Conservation (phyloP, 2,888 invertebrate genomes). For the Geophilus truncorum region DNA sequence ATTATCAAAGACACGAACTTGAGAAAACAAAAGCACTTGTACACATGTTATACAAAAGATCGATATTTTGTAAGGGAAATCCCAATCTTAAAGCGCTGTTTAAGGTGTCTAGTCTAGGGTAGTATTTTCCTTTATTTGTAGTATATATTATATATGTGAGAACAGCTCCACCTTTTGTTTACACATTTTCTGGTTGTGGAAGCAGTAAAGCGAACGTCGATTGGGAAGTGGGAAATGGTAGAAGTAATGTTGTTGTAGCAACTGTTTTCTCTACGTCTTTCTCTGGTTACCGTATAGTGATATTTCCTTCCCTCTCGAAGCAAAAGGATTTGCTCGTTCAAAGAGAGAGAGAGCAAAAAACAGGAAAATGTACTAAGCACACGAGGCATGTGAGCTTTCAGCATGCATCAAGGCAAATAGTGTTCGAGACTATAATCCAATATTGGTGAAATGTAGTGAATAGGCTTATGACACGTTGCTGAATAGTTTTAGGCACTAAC, state of each 20-base stretch:
- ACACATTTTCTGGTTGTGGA: background rate
- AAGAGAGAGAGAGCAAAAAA: no score
- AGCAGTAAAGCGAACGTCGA: background rate
- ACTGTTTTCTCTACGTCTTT: constrained; percentile 1
- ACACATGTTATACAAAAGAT: no score
- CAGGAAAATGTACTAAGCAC: background rate
- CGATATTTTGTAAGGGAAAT: no score
- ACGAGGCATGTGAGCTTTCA: background rate
- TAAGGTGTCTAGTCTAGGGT: no score
- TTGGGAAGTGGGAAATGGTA: background rate
- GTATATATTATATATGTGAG: background rate
- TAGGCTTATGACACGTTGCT: background rate
- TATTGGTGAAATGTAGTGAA: background rate
- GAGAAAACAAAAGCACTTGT: no score
- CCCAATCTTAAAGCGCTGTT: no score
- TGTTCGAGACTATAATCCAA: background rate
- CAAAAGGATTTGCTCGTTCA: no score
- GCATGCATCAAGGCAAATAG: background rate
- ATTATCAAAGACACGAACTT: no score
- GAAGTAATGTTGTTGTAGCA: background rate
- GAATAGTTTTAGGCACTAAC: background rate
- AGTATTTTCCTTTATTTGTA: no score
- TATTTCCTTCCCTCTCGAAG: background rate
- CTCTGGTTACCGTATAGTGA: background rate
- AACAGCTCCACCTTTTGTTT: background rate